Evolutionary conservation across 1,140 invertebrate species (phyloP), one percentile per base, ranked within the genome.

Genomic region (Riptortus pedestris): DNA sequence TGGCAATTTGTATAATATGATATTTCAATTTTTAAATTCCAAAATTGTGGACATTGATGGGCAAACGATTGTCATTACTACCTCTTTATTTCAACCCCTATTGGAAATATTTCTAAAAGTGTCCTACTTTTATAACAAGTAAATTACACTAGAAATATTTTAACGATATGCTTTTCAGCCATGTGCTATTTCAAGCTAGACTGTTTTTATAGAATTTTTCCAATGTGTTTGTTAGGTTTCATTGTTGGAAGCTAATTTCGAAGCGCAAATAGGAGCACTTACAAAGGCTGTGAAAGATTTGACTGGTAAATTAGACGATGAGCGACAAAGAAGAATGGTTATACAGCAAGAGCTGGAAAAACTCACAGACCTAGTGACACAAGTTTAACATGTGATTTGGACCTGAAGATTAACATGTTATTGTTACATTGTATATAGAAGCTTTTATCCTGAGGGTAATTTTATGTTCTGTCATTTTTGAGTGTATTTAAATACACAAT

Each of bases 301-400:
- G 31, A 51, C 63, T 2, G 45, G 28, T 16, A 69, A 67, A 59
- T 62, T 71, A 16, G 60, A 65, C 22, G 67, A 70, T 38, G 71
- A 70, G 22, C 47, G 28, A 1, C 67, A 70, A 59, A 69, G 64
- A 28, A 55, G 70, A 18, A 14, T 65, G 0, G 47, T 51, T 2
- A 69, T 71, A 28, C 64, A 71, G 48, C 68, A 68, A 16, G 69
- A 70, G 66, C 58, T 71, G 26, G 68, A 71, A 38, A 71, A 71
- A 48, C 45, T 71, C 26, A 68, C 68, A 29, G 66, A 51, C 18
- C 48, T 51, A 12, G 48, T 51, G n/a, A 51, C 48, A 20, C 48
- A 51, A 24, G 48, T 51, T 20, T 51, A 22, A 51, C 18, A 11
- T 9, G 43, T 20, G 16, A 11, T 22, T 11, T 18, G n/a, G 2